A percentile compares a stretch with the other conserved stretches of the same genome.
Conservation (phyloP, 2,888 invertebrate species). For the Pseudococcus longispinus region DNA sequence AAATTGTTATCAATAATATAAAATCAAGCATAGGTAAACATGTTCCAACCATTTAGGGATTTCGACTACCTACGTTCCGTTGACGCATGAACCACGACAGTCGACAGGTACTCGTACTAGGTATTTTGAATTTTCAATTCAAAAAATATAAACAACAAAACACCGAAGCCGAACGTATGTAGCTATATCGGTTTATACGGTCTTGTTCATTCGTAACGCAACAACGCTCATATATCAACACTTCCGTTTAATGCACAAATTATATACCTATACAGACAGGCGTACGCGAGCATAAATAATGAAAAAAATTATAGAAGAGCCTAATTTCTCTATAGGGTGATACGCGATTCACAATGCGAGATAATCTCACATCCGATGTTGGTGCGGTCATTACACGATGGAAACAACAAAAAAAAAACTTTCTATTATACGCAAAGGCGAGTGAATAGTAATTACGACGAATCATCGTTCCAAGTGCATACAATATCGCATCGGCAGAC, state of each 20-base stretch:
- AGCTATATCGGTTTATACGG: neutral
- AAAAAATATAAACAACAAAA: neutral
- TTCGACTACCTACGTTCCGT: neutral
- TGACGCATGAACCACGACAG: neutral
- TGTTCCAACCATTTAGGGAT: neutral
- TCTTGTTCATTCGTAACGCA: neutral
- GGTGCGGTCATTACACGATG: constrained; percentile 31
- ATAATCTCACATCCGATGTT: constrained; percentile 23
- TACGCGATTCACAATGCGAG: constrained; percentile 33
- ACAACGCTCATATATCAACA: constrained; percentile 9
- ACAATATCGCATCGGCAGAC: neutral
- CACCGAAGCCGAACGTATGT: neutral
- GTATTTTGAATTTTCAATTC: neutral
- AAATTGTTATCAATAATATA: neutral
- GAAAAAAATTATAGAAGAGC: constrained; percentile 28
- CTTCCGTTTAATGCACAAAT: constrained; percentile 17
- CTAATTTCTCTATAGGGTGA: constrained; percentile 28
- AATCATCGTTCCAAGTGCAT: neutral
- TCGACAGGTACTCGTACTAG: too few relatives aligned
- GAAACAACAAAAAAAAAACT: constrained; percentile 24
- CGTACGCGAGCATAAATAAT: constrained; percentile 34
- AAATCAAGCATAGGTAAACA: neutral
- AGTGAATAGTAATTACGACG: constrained; percentile 23
- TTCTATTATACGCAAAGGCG: constrained; percentile 26
- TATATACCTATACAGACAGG: constrained; percentile 24